Base-by-base conservation (phyloP, 2,113 vertebrate genomes). In the Calidris pygmaea region DNA sequence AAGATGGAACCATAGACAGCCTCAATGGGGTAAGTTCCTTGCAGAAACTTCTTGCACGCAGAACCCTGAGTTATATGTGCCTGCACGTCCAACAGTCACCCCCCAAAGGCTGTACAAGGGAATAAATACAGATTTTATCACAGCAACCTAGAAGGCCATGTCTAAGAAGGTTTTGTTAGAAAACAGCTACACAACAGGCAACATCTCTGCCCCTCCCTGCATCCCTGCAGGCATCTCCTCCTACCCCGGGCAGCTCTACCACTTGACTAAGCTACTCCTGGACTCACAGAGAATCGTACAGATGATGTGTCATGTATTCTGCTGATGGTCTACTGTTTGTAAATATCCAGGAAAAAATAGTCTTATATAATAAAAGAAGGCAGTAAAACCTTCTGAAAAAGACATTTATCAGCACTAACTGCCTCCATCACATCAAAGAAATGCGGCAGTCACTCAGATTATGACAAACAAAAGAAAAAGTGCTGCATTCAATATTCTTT, bases 61-160 rank as follows among this genome's bases (percentile, higher is more conserved):
- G 19, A 74, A 4, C 7, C 10, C n/a, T 35, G 22, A 45, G 10
- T 19, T 59, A 20, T 30, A 30, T 1, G 1, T 7, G 3, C 10
- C 22, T 76, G 12, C 9, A 45, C 7, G 19, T 72, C 30, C 59
- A 76, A 4, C 6, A 59, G n/a, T 34, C 41, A 58, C 1, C 6
- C 2, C 4, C 2, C 10, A 77, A 66, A 43, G 3, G 2, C 14
- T 75, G 7, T 8, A 83, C 53, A 72, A 70, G 17, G 6, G 10
- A 82, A 71, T 18, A 67, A 80, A 45, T 14, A 35, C 0, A 14
- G 66, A 12, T 66, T 93, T 82, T 32, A 10, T n/a, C 56, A 29
- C 6, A 37, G 30, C 41, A 62, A 20, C 27, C 47, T 62, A n/a
- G 21, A 58, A 77, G 3, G 29, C 52, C 8, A 9, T 7, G 2